Percentiles rank a stretch among this genome's conserved stretches.
These are phyloP conservation scores for Andrena cerasifolii DNA, from an alignment of 1,140 invertebrate genomes.

Conservation along the genomic window DNA sequence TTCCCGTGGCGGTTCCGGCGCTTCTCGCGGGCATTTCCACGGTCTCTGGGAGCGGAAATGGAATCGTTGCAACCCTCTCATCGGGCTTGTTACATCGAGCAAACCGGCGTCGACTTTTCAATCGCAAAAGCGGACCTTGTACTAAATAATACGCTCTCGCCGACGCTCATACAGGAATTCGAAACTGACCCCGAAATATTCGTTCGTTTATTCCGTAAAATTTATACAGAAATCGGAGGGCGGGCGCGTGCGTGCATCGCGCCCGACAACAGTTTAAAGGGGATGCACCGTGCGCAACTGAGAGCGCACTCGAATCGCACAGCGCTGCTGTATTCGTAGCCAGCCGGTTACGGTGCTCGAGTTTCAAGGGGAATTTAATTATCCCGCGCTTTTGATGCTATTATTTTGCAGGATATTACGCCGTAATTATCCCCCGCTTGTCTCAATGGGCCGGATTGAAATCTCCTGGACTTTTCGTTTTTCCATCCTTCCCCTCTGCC, in stretches of 20 bases:
- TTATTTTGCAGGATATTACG: slow-evolving; percentile 60
- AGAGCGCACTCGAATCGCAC: slow-evolving; percentile 13
- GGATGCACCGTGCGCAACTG: slow-evolving; percentile 26
- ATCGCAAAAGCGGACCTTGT: background rate
- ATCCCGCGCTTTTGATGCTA: slow-evolving; percentile 57
- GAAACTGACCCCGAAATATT: slow-evolving; percentile 43
- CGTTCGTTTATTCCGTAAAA: slow-evolving; percentile 37
- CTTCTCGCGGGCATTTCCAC: too few species aligned
- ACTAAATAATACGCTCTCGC: background rate
- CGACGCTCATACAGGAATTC: background rate
- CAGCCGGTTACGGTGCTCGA: slow-evolving; percentile 32
- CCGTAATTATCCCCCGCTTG: slow-evolving; percentile 50
- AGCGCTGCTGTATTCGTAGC: slow-evolving; percentile 6
- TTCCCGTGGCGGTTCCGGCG: background rate
- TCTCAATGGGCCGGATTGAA: slow-evolving; percentile 60
- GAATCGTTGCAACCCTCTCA: background rate
- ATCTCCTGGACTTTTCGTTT: slow-evolving; percentile 44
- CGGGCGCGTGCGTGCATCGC: background rate
- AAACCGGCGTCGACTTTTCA: background rate
- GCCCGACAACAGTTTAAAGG: slow-evolving; percentile 44
- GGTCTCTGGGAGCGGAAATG: too few species aligned
- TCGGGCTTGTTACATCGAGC: background rate
- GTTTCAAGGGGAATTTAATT: slow-evolving; percentile 59
- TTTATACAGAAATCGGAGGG: slow-evolving; percentile 23
- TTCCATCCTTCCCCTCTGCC: background rate